Evolutionary conservation across 2,888 invertebrate genomes (phyloP).

Genomic region (Mactromeris polynyma): DNA sequence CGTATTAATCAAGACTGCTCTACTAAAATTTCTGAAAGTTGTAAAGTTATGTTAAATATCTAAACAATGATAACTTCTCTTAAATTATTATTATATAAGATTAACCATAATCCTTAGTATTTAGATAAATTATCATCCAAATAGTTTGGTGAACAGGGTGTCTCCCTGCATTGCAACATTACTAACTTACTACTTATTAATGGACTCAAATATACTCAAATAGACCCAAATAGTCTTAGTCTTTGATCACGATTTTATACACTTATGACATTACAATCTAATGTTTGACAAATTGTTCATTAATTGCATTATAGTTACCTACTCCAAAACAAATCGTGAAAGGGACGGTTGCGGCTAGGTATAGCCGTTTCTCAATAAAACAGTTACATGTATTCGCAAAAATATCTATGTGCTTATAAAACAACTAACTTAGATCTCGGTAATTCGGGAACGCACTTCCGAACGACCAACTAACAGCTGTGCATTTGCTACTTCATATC

Average conservation of each 20-base stretch:
- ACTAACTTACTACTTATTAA: not conserved
- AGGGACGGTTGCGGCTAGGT: too few species aligned
- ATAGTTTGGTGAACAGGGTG: conserved; percentile 50
- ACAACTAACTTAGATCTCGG: too few species aligned
- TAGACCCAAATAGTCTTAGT: not conserved
- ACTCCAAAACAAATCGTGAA: not conserved
- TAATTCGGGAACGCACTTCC: too few species aligned
- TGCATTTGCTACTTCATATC: too few species aligned
- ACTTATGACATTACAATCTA: not conserved
- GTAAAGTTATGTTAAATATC: not conserved
- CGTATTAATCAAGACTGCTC: not conserved
- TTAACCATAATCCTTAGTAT: conserved; percentile 17
- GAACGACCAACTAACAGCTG: too few species aligned
- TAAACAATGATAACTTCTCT: not conserved
- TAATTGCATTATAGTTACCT: not conserved
- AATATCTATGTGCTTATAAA: too few species aligned
- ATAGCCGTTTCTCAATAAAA: too few species aligned
- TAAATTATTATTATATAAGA: conserved; percentile 15
- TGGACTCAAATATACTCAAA: not conserved
- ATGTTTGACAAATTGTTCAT: not conserved
- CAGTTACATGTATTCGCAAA: too few species aligned
- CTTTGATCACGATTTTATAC: conserved; percentile 13
- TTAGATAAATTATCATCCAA: conserved; percentile 36
- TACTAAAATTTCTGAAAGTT: not conserved
- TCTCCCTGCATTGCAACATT: conserved; percentile 34